Conservation (phyloP, 2,113 vertebrate species). For the Odontesthes bonariensis region DNA sequence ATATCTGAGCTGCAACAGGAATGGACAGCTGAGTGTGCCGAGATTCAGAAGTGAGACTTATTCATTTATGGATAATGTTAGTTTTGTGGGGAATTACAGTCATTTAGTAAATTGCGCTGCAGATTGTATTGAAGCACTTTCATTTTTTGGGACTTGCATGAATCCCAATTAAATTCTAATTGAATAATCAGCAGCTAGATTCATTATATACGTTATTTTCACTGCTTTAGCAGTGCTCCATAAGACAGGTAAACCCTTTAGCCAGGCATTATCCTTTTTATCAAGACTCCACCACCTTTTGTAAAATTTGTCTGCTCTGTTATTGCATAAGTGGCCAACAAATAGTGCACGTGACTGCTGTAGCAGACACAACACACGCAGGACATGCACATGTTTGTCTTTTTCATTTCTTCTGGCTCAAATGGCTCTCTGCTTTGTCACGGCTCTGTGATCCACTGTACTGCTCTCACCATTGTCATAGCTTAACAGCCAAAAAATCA, state of each 20-base stretch:
- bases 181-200: too few species aligned
- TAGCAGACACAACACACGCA: constrained; percentile 2
- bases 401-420: constrained; percentile 23
- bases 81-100: neutral
- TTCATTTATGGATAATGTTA: neutral
- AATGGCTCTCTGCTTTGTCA: constrained; percentile 15
- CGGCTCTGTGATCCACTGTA: neutral
- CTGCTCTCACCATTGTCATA: constrained; percentile 18
- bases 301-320: too few species aligned
- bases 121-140: neutral
- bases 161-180: neutral
- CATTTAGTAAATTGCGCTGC: neutral
- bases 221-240: neutral
- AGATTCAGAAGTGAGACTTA: constrained; percentile 79
- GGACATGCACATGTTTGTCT: constrained; percentile 6
- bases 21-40: constrained; percentile 84
- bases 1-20: constrained; percentile 86
- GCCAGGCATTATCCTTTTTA: too few species aligned
- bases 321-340: too few species aligned
- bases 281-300: too few species aligned
- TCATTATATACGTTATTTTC: too few species aligned
- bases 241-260: too few species aligned
- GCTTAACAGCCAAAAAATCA: constrained; percentile 37
- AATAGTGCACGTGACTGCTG: too few species aligned
- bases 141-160: neutral